Evolutionary conservation across 2,797 vertebrate genomes (phyloP).

Genomic region (Sphenodon punctatus): DNA sequence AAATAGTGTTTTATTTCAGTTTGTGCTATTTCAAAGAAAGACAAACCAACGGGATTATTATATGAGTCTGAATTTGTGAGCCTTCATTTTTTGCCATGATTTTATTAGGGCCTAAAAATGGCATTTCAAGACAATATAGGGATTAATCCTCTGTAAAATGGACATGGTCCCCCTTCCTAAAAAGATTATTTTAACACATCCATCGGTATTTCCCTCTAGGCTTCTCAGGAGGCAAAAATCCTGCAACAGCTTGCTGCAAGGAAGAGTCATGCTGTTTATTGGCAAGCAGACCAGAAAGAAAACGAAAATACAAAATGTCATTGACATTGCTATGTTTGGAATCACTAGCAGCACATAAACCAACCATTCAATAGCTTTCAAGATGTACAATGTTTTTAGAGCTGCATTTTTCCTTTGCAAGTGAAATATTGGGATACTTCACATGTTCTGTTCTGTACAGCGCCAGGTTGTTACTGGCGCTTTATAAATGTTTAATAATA

Average conservation of each 20-base stretch:
- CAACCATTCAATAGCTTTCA: slow-evolving; percentile 67
- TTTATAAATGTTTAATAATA: too few relatives aligned
- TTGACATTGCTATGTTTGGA: slow-evolving; percentile 63
- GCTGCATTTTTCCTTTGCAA: slow-evolving; percentile 11
- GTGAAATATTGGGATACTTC: slow-evolving; percentile 51
- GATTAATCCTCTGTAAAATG: slow-evolving; percentile 23
- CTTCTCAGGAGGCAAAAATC: slow-evolving; percentile 57
- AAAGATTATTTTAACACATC: slow-evolving; percentile 55
- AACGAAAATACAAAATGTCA: slow-evolving; percentile 58
- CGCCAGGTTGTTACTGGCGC: too few relatives aligned
- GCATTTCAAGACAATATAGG: neutral
- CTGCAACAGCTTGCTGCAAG: slow-evolving; percentile 68
- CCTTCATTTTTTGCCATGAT: neutral
- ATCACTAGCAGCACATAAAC: slow-evolving; percentile 56
- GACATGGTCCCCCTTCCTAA: slow-evolving; percentile 39
- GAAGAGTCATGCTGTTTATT: slow-evolving; percentile 68
- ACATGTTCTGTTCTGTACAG: too few relatives aligned
- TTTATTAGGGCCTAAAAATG: neutral
- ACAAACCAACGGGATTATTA: neutral
- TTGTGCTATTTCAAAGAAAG: neutral
- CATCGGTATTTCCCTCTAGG: slow-evolving; percentile 58
- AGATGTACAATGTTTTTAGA: slow-evolving; percentile 36
- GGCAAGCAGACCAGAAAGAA: slow-evolving; percentile 59
- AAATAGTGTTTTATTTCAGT: neutral
- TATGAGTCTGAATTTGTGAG: neutral